Conservation (phyloP, 2,113 vertebrate genomes). For the Neolamprologus ventralis region DNA sequence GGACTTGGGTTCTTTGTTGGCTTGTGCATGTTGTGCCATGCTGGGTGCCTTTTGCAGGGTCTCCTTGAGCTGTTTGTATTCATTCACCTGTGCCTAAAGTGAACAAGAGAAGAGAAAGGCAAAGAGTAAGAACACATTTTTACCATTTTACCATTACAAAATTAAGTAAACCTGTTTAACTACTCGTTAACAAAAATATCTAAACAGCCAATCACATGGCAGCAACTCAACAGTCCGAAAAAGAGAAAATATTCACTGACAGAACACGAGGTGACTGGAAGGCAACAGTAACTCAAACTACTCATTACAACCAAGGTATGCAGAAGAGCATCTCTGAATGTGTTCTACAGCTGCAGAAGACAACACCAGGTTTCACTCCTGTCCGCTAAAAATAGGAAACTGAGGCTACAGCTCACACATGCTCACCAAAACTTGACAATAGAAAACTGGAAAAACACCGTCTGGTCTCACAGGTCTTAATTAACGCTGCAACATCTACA, state of each 20-base stretch:
- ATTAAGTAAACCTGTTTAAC: background rate
- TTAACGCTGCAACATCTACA: background rate
- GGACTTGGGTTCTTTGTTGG: background rate
- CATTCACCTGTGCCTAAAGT: conserved; percentile 83
- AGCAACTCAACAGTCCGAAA: background rate
- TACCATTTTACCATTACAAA: background rate
- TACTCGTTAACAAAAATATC: background rate
- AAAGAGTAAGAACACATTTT: background rate
- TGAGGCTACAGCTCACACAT: background rate
- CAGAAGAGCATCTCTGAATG: background rate
- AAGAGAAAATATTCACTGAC: background rate
- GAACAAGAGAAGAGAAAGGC: background rate
- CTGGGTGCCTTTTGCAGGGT: conserved; percentile 76
- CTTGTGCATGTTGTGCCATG: conserved; percentile 56
- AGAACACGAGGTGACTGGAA: background rate
- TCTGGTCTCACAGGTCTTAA: background rate
- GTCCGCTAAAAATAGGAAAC: background rate
- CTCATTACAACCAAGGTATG: background rate
- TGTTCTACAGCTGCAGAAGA: background rate
- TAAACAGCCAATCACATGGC: background rate
- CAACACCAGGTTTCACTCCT: background rate
- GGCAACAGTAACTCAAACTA: background rate
- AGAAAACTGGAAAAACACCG: background rate
- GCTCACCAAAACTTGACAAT: background rate
- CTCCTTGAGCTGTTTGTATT: conserved; percentile 87